Evolutionary conservation across 2,113 vertebrate species (phyloP).

Genomic region (Myotis davidii): DNA sequence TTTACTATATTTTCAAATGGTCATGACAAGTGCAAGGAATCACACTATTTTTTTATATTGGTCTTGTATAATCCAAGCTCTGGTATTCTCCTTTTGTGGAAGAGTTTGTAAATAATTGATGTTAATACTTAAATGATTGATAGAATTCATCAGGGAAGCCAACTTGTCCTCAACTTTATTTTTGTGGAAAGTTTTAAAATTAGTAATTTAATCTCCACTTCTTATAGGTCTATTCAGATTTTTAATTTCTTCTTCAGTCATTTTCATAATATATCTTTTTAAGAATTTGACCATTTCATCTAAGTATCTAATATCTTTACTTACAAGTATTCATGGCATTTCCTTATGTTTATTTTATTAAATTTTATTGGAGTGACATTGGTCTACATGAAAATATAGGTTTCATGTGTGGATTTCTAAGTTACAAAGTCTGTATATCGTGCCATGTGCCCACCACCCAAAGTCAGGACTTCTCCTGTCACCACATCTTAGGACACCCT

Average conservation of each 20-base stretch:
- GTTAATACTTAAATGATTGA: neutral
- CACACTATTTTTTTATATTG: neutral
- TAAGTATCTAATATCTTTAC: neutral
- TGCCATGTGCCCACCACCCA: too few relatives aligned
- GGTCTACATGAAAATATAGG: too few relatives aligned
- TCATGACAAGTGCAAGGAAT: neutral
- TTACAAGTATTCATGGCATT: neutral
- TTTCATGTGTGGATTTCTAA: too few relatives aligned
- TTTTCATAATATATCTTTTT: neutral
- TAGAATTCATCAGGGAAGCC: neutral
- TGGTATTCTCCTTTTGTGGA: neutral
- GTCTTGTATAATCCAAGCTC: neutral
- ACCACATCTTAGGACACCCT: too few relatives aligned
- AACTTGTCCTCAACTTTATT: neutral
- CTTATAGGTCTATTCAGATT: neutral
- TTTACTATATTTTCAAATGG: neutral
- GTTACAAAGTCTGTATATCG: too few relatives aligned
- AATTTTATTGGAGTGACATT: too few relatives aligned
- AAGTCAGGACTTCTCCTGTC: too few relatives aligned
- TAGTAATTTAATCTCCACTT: neutral
- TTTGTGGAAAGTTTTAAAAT: neutral
- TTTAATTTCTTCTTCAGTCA: neutral
- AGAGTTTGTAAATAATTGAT: neutral
- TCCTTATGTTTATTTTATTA: neutral
- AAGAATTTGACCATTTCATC: neutral